Evolutionary conservation across 2,888 invertebrate species (phyloP), one percentile per base, ranked within the genome.

Genomic region (Cordilura impudica): DNA sequence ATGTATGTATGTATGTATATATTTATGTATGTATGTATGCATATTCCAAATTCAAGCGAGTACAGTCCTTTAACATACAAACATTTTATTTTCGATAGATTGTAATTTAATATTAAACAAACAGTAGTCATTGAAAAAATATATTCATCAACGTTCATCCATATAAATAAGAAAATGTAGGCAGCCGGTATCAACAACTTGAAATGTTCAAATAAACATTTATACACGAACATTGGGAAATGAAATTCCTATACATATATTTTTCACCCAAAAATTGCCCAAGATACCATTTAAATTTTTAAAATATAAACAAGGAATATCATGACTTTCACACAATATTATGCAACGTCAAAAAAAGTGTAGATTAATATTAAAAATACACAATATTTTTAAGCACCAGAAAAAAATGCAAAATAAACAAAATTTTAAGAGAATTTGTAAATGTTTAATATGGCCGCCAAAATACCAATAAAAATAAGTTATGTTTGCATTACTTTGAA

Each of bases 101-200:
- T 31, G 74, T 47, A 69, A 75, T 61, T 75, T 63, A 75, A 75
- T 69, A 31, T 75, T 35, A 35, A 29, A 5, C 58, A 65, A 39
- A 73, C 39, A 66, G 29, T 49, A 63, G 63, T 31, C 29, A 8
- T 19, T 21, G 31, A 19, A 10, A 39, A 39, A n/a, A n/a, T n/a
- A 4, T 39, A n/a, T 39, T 39, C n/a, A 39, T 39, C 12, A 39
- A 12, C 2, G n/a, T 39, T 39, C n/a, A n/a, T 12, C 4, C n/a
- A 4, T 39, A n/a, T 39, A 26, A 6, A 39, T 12, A 2, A 12
- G 35, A 8, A 31, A 29, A 31, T 31, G 54, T 54, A 31, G 31
- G 54, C n/a, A 16, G 14, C 7, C 16, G 31, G 54, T 54, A 54
- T 16, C 54, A 29, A n/a, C n/a, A n/a, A 54, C 54, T 54, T 31